phyloP scores from a whole-genome alignment of 2,797 vertebrate species.

The Eutrigla gurnardus region DNA sequence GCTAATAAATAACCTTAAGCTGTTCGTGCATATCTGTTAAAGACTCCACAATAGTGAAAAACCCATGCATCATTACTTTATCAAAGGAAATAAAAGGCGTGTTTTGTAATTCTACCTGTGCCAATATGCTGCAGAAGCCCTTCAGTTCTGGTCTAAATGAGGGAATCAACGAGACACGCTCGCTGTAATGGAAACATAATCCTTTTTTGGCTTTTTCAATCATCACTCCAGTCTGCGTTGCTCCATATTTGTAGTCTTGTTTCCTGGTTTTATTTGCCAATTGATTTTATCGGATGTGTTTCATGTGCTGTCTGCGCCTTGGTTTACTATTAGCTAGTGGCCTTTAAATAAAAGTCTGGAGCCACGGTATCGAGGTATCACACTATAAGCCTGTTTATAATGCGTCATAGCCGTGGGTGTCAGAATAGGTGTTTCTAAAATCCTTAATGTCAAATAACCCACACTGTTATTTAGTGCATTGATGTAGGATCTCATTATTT shows the following conservation, averaged over 20 bases:
- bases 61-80: background rate
- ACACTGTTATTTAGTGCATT: background rate
- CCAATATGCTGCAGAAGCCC: background rate
- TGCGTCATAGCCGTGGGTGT: background rate
- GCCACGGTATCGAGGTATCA: too few species aligned
- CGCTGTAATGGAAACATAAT: background rate
- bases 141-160: background rate
- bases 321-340: background rate
- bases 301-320: background rate
- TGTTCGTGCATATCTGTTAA: background rate
- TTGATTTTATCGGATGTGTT: slow-evolving; percentile 2
- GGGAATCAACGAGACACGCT: background rate
- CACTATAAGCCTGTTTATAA: background rate
- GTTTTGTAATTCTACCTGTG: background rate
- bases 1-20: slow-evolving; percentile 27
- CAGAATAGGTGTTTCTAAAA: background rate
- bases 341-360: background rate
- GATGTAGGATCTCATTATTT: background rate
- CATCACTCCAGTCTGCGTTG: background rate
- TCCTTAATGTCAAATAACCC: background rate
- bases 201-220: background rate
- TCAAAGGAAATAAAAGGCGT: background rate
- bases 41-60: background rate
- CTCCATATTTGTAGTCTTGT: background rate
- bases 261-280: background rate